These are phyloP conservation scores for Phortica magna DNA, from an alignment of 2,888 invertebrate genomes.

Conservation along the genomic window DNA sequence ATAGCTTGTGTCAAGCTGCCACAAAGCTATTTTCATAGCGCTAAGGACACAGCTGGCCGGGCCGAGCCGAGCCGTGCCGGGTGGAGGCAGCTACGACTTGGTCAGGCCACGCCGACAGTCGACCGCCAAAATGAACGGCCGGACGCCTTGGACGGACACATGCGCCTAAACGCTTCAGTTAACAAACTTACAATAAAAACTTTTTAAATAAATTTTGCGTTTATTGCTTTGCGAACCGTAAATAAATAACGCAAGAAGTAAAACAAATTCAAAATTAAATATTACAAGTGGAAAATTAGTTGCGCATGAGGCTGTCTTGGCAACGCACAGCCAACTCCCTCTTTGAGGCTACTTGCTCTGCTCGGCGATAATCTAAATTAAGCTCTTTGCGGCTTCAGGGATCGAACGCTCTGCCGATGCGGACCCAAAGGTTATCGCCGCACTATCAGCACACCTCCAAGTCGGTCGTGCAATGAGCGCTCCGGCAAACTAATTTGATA, in stretches of 20 bases:
- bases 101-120: not conserved
- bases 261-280: conserved; percentile 43
- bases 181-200: conserved; percentile 55
- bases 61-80: not conserved
- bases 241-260: conserved; percentile 44
- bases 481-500: too few relatives aligned
- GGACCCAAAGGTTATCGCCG: too few relatives aligned
- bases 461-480: too few relatives aligned
- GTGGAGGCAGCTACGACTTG: not conserved
- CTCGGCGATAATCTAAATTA: too few relatives aligned
- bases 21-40: not conserved
- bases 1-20: conserved; percentile 45
- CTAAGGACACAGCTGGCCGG: not conserved
- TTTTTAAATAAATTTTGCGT: conserved; percentile 56
- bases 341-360: too few relatives aligned
- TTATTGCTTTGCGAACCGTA: conserved; percentile 51
- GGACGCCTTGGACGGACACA: not conserved
- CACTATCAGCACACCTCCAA: too few relatives aligned
- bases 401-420: too few relatives aligned
- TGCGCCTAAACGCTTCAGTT: conserved; percentile 53
- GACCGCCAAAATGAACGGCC: not conserved
- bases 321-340: not conserved
- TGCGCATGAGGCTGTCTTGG: not conserved
- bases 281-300: conserved; percentile 13
- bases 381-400: too few relatives aligned